Conservation (phyloP, 2,888 invertebrate species). For the Digitonthophagus gazella region DNA sequence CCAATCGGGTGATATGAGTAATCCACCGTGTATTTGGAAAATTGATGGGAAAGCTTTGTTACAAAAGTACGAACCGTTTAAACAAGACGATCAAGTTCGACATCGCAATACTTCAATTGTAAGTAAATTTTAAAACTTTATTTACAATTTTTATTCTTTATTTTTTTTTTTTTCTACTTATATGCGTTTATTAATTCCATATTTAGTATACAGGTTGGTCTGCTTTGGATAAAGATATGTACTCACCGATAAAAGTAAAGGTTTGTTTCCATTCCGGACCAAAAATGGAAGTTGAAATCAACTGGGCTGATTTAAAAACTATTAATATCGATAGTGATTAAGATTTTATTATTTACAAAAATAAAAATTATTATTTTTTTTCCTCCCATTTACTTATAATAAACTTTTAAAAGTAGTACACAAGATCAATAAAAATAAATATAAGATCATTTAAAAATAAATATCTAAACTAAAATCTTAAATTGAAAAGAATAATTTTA, state of each 20-base stretch:
- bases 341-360: constrained; percentile 18
- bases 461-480: too few relatives aligned
- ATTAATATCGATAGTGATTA: constrained; percentile 45
- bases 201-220: constrained; percentile 51
- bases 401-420: too few relatives aligned
- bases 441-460: too few relatives aligned
- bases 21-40: constrained; percentile 49
- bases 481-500: too few relatives aligned
- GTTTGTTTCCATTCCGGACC: constrained; percentile 44
- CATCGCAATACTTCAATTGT: constrained; percentile 50
- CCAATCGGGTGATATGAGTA: constrained; percentile 43
- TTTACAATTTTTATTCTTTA: background rate
- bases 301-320: constrained; percentile 47
- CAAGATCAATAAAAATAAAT: too few relatives aligned
- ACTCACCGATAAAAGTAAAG: constrained; percentile 46
- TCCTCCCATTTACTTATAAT: too few relatives aligned
- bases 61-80: constrained; percentile 52
- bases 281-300: constrained; percentile 45
- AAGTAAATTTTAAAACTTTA: constrained; percentile 33
- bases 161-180: constrained; percentile 1
- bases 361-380: background rate
- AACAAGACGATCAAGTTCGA: constrained; percentile 44
- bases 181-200: constrained; percentile 12
- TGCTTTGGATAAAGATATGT: constrained; percentile 47
- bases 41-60: constrained; percentile 52